These are phyloP conservation scores for Sandelia bainsii DNA, from an alignment of 2,797 vertebrate species.

Conservation along the genomic window DNA sequence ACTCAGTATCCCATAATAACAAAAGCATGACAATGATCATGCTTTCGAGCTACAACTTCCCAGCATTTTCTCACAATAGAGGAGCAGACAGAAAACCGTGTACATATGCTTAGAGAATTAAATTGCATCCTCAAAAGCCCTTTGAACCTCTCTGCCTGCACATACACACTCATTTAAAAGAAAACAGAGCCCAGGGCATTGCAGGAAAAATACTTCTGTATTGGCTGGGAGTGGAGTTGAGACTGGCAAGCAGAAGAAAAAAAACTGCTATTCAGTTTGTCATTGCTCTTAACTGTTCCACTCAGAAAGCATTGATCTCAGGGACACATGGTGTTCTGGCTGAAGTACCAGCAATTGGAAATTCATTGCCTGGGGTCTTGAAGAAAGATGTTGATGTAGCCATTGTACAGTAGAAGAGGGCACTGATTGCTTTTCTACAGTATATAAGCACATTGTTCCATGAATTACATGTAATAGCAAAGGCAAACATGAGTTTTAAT, in stretches of 20 bases:
- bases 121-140: slow-evolving; percentile 45
- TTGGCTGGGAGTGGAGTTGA: slow-evolving; percentile 36
- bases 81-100: slow-evolving; percentile 32
- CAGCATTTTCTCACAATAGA: slow-evolving; percentile 24
- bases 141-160: slow-evolving; percentile 47
- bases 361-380: not conserved
- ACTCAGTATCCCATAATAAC: slow-evolving; percentile 37
- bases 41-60: slow-evolving; percentile 44
- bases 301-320: slow-evolving; percentile 51
- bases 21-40: slow-evolving; percentile 32
- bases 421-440: not conserved
- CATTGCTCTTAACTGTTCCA: slow-evolving; percentile 44
- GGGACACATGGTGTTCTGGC: slow-evolving; percentile 19
- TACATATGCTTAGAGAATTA: slow-evolving; percentile 43
- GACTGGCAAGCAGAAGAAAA: slow-evolving; percentile 23
- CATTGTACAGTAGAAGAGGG: not conserved
- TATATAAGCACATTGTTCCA: not conserved
- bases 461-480: not conserved
- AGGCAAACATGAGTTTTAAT: not conserved
- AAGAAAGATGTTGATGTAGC: slow-evolving; percentile 2
- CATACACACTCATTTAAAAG: slow-evolving; percentile 43
- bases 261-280: slow-evolving; percentile 43
- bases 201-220: slow-evolving; percentile 40
- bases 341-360: slow-evolving; percentile 23
- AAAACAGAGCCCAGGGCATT: slow-evolving; percentile 46